Percentiles rank a stretch among this genome's conserved stretches.
Evolutionary conservation across 2,113 vertebrate species (phyloP).

Genomic region (Ophthalmolycus amberensis): DNA sequence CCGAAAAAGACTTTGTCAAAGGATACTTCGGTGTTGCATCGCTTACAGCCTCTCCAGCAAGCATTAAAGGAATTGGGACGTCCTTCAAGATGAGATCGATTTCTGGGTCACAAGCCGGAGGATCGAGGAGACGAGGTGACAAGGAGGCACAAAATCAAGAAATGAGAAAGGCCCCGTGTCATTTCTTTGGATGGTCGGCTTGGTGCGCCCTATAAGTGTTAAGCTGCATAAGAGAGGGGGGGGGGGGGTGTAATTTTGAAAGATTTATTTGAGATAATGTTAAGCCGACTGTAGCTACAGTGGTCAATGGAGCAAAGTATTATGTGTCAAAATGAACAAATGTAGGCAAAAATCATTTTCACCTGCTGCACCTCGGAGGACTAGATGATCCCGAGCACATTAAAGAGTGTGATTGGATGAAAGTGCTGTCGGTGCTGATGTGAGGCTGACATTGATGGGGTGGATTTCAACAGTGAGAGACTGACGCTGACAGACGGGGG

Average conservation of each 20-base stretch:
- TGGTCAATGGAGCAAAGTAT: conserved; percentile 56
- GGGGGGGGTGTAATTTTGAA: conserved; percentile 11
- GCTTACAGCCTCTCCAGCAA: background rate
- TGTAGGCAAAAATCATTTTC: conserved; percentile 49
- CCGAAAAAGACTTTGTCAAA: background rate
- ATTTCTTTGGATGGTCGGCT: conserved; percentile 1
- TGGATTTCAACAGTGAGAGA: conserved; percentile 28
- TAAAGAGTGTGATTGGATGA: conserved; percentile 74
- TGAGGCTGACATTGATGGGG: conserved; percentile 67
- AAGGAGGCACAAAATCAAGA: background rate
- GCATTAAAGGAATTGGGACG: background rate
- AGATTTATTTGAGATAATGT: conserved; percentile 42
- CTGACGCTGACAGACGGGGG: conserved; percentile 54
- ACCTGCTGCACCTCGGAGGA: conserved; percentile 35
- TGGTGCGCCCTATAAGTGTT: background rate
- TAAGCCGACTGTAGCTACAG: conserved; percentile 24
- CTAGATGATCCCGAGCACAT: conserved; percentile 60
- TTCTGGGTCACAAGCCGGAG: background rate
- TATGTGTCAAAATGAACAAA: conserved; percentile 67
- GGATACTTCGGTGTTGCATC: background rate
- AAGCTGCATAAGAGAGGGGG: background rate
- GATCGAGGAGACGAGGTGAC: background rate
- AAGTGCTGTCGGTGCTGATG: conserved; percentile 67
- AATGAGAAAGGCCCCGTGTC: background rate
- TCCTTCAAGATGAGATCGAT: background rate